phyloP scores from a whole-genome alignment of 2,888 invertebrate species.

The Clitarchus hookeri region DNA sequence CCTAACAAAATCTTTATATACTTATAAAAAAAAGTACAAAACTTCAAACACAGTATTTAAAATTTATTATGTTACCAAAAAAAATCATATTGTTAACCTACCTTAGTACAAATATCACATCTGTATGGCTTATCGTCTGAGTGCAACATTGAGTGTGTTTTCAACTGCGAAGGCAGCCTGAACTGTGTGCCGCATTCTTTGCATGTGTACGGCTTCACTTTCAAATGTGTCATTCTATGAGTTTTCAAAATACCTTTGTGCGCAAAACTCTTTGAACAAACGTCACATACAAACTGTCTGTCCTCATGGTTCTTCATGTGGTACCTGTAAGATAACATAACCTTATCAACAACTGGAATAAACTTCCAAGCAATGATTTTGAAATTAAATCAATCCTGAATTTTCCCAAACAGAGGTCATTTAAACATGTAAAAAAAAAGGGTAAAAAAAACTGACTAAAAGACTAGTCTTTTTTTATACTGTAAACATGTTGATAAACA shows the following conservation, averaged over 20 bases:
- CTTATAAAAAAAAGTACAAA: too few species aligned
- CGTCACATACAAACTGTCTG: constrained; percentile 29
- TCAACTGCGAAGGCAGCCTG: not conserved
- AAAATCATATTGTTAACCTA: not conserved
- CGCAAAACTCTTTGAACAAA: constrained; percentile 31
- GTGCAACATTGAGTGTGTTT: not conserved
- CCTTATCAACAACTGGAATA: not conserved
- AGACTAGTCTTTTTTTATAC: too few species aligned
- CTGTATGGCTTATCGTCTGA: not conserved
- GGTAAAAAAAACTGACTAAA: too few species aligned
- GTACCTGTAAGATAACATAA: constrained; percentile 1
- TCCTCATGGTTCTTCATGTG: constrained; percentile 21
- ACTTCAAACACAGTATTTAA: too few species aligned
- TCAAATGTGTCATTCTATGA: constrained; percentile 27
- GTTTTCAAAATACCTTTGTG: constrained; percentile 32
- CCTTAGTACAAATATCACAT: not conserved
- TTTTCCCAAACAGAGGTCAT: too few species aligned
- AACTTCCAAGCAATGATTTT: not conserved
- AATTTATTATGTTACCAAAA: too few species aligned
- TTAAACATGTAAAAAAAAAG: too few species aligned
- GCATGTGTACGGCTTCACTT: constrained; percentile 25
- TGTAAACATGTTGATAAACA: too few species aligned
- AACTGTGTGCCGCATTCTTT: constrained; percentile 25
- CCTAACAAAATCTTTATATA: too few species aligned
- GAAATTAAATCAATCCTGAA: too few species aligned